Evolutionary conservation across 2,113 vertebrate species (phyloP), one percentile per base, ranked within the genome.

Genomic region (Synchiropus splendidus): DNA sequence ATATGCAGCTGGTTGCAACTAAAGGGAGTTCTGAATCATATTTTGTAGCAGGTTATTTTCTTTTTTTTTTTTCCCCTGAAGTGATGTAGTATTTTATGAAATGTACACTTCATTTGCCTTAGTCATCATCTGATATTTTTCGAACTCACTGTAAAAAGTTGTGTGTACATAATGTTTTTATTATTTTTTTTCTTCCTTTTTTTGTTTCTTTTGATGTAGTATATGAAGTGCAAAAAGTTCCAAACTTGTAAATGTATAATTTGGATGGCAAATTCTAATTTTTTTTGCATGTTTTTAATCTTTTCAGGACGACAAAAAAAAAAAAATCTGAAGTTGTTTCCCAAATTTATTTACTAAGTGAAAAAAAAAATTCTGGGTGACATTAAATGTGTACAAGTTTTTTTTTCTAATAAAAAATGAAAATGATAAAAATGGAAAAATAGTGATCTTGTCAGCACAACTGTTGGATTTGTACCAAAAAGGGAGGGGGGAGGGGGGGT

Each of bases 281-380:
- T 74, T 94, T 98, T 94, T 97, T 98, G 94, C 94, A 98, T 98
- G 94, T 97, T 96, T 95, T 90, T 94, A 27, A 94, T 92, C 90
- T 93, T 94, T 84, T 91, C 79, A 82, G 90, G 58, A 78, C 52
- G 39, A 79, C 62, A 68, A 56, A 76, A 64, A 58, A 85, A 84
- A 81, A 43, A 43, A 44, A 27, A 27, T 5, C 86, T 85, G 89
- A 86, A 86, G 89, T 84, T 91, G 89, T 91, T 94, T 91, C 89
- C 89, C 87, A 87, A 89, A 89, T 90, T 89, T 86, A 85, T 90
- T 90, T 86, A 85, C 89, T 83, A 89, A 82, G 67, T 72, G 64
- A 84, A 64, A 74, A 85, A 88, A 66, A 83, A 87, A 67, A 65
- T 27, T 79, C 68, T 84, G 88, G 88, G 89, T 89, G 86, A 90